These are phyloP conservation scores for Neosilurus mollespiculum DNA, from an alignment of 2,797 vertebrate species.

Conservation along the genomic window DNA sequence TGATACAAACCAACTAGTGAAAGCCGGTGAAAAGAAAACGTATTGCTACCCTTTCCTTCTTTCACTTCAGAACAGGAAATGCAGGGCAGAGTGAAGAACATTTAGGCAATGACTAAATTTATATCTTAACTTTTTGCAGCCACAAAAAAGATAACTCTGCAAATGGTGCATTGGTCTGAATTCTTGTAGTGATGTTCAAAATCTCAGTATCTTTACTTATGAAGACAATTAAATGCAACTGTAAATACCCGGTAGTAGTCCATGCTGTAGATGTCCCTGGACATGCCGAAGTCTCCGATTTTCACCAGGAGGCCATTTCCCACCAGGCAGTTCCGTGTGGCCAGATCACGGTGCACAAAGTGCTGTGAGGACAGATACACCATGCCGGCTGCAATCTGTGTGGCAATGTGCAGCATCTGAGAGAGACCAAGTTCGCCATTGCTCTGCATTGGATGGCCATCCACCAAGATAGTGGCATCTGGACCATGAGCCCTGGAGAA, in stretches of 20 bases:
- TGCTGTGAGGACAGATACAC: conserved; percentile 96
- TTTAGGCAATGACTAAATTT: too few species aligned
- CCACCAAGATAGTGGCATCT: conserved; percentile 94
- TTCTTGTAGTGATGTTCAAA: background rate
- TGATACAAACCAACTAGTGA: too few species aligned
- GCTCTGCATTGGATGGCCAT: conserved; percentile 92
- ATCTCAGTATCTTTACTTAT: background rate
- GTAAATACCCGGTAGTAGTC: conserved; percentile 96
- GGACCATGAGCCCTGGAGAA: conserved; percentile 89
- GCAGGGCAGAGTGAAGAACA: too few species aligned
- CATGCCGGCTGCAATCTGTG: conserved; percentile 97
- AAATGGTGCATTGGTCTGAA: background rate
- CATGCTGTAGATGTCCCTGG: conserved; percentile 97
- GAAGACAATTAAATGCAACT: background rate
- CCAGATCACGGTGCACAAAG: conserved; percentile 98
- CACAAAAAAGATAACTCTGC: background rate
- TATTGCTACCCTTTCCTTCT: too few species aligned
- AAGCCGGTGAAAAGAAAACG: too few species aligned
- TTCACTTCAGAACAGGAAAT: too few species aligned
- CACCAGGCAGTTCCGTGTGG: conserved; percentile 96
- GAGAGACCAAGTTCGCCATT: conserved; percentile 93
- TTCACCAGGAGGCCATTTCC: conserved; percentile 95
- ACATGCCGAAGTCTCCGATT: conserved; percentile 99
- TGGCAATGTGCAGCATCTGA: conserved; percentile 96
- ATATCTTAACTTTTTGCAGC: too few species aligned